Evolutionary conservation across 2,797 vertebrate genomes (phyloP).

Genomic region (Myotis findleyi): DNA sequence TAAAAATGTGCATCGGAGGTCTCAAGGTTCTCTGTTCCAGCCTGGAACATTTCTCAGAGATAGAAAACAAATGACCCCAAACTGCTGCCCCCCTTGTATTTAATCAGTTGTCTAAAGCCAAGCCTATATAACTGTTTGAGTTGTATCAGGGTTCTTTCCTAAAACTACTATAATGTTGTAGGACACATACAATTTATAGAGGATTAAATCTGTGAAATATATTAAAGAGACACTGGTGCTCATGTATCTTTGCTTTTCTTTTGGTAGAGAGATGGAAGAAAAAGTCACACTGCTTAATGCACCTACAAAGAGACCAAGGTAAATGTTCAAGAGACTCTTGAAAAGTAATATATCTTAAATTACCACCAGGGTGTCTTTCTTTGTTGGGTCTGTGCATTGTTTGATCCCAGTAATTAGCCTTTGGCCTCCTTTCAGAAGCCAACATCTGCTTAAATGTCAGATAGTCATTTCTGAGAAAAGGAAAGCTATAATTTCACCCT

Average conservation of each 20-base stretch:
- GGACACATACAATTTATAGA: slow-evolving; percentile 37
- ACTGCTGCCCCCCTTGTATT: neutral
- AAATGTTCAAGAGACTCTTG: slow-evolving; percentile 76
- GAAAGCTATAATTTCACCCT: slow-evolving; percentile 43
- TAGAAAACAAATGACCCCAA: neutral
- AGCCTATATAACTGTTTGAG: neutral
- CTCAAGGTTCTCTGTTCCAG: neutral
- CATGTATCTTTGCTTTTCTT: slow-evolving; percentile 74
- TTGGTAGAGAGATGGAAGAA: slow-evolving; percentile 94
- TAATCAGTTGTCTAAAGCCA: slow-evolving; percentile 12
- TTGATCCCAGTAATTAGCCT: slow-evolving; percentile 15
- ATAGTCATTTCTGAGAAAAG: slow-evolving; percentile 53
- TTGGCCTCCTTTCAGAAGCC: slow-evolving; percentile 47
- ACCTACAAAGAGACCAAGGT: slow-evolving; percentile 97
- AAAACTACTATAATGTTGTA: slow-evolving; percentile 8
- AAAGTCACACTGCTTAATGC: slow-evolving; percentile 95
- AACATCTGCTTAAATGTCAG: slow-evolving; percentile 34
- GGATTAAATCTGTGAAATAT: slow-evolving; percentile 29
- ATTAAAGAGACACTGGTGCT: slow-evolving; percentile 34
- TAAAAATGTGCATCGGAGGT: neutral
- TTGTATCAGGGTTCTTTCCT: neutral
- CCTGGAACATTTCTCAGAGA: neutral
- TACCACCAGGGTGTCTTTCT: neutral
- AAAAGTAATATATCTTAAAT: slow-evolving; percentile 35
- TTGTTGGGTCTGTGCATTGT: neutral